Percentiles rank a stretch among this genome's conserved stretches.
Conservation (phyloP, 2,888 invertebrate genomes). For the Eupeodes luniger region DNA sequence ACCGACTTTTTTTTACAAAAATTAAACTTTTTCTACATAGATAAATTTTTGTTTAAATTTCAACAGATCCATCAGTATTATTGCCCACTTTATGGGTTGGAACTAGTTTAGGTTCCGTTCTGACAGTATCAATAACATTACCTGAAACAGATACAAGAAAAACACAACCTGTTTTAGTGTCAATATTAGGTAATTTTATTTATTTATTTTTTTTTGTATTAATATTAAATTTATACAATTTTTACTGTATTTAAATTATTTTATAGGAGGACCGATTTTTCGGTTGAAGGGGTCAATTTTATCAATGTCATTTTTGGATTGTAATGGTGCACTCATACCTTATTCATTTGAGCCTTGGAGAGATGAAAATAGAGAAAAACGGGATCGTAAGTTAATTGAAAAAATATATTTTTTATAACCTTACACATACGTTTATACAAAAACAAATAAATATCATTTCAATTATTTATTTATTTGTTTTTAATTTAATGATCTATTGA, state of each 20-base stretch:
- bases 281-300: conserved; percentile 97
- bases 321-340: conserved; percentile 95
- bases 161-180: conserved; percentile 93
- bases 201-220: background rate
- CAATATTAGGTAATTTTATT: conserved; percentile 91
- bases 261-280: conserved; percentile 96
- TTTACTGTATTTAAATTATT: background rate
- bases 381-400: conserved; percentile 81
- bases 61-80: conserved; percentile 91
- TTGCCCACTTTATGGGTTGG: conserved; percentile 98
- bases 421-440: too few relatives aligned
- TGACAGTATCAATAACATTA: conserved; percentile 95
- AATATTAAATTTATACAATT: background rate
- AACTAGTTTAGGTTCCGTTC: conserved; percentile 97
- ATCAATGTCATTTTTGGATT: conserved; percentile 97
- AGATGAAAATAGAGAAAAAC: conserved; percentile 88
- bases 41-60: background rate
- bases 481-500: background rate
- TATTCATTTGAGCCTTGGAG: conserved; percentile 96
- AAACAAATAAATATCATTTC: background rate
- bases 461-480: background rate
- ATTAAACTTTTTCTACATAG: too few relatives aligned
- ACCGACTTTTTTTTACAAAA: too few relatives aligned
- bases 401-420: background rate
- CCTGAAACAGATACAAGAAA: conserved; percentile 92